Evolutionary conservation across 2,888 invertebrate species (phyloP).

Genomic region (Pristionchus exspectatus): DNA sequence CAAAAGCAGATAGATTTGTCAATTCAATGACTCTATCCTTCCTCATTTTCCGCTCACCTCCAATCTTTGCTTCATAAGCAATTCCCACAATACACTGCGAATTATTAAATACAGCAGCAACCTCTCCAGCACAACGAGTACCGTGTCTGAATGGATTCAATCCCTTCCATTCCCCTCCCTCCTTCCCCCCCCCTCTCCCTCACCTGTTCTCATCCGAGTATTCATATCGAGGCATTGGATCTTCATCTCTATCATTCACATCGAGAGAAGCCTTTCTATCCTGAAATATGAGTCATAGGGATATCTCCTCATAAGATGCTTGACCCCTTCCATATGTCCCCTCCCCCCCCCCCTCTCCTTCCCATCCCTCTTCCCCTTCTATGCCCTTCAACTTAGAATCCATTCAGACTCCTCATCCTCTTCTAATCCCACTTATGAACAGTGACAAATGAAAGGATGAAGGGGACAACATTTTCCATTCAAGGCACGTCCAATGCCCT

Average conservation of each 20-base stretch:
- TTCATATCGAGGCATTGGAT: constrained; percentile 98
- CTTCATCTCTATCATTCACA: constrained; percentile 95
- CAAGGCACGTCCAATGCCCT: neutral
- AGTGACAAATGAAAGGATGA: constrained; percentile 19
- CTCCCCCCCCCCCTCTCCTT: neutral
- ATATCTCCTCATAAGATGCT: no score
- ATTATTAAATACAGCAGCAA: constrained; percentile 97
- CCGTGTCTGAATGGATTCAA: constrained; percentile 78
- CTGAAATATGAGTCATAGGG: constrained; percentile 81
- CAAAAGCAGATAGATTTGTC: no score
- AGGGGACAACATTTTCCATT: neutral
- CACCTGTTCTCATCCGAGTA: constrained; percentile 94
- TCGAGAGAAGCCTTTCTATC: constrained; percentile 96
- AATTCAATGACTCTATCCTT: no score
- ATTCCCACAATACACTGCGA: constrained; percentile 95
- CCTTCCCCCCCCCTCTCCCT: constrained; percentile 67
- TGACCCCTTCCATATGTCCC: no score
- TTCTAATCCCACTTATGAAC: constrained; percentile 12
- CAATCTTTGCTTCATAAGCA: constrained; percentile 94
- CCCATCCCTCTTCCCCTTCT: neutral
- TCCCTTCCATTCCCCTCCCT: neutral
- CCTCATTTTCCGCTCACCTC: constrained; percentile 79
- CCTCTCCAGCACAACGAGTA: constrained; percentile 91
- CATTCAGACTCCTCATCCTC: neutral
- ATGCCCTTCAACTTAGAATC: neutral